Evolutionary conservation across 2,797 vertebrate genomes (phyloP).

Genomic region (Dermochelys coriacea): DNA sequence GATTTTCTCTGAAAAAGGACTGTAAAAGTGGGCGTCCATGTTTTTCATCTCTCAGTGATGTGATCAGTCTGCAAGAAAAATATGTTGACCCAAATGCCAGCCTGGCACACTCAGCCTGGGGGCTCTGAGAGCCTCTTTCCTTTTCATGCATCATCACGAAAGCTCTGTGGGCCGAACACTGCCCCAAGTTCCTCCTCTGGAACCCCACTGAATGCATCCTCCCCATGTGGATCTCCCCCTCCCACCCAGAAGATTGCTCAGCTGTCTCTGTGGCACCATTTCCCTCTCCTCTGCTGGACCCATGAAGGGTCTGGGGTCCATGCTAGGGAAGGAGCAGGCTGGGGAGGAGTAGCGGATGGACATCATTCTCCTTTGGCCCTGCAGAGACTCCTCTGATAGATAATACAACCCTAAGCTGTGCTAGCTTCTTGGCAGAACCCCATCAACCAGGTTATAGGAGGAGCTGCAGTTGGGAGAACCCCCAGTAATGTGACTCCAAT

Average conservation of each 20-base stretch:
- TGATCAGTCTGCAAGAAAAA: neutral
- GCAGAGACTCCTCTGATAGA: neutral
- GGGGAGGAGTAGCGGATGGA: neutral
- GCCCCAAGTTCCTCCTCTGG: accelerated
- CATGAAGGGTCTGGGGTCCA: neutral
- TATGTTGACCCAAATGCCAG: neutral
- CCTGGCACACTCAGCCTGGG: neutral
- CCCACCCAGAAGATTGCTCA: neutral
- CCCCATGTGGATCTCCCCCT: neutral
- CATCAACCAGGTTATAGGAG: neutral
- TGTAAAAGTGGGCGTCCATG: neutral
- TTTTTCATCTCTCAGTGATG: neutral
- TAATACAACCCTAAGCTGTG: too few relatives aligned
- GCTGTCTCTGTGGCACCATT: neutral
- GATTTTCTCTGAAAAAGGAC: neutral
- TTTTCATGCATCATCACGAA: accelerated
- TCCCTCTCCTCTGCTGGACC: neutral
- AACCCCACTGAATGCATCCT: neutral
- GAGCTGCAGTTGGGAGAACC: neutral
- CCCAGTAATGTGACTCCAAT: neutral
- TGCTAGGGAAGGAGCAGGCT: neutral
- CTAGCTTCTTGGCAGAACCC: too few relatives aligned
- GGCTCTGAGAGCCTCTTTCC: neutral
- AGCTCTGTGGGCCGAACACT: neutral
- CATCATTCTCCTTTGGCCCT: neutral